Evolutionary conservation across 1,140 invertebrate species (phyloP), one percentile per base, ranked within the genome.

Genomic region (Aphelinus certus): DNA sequence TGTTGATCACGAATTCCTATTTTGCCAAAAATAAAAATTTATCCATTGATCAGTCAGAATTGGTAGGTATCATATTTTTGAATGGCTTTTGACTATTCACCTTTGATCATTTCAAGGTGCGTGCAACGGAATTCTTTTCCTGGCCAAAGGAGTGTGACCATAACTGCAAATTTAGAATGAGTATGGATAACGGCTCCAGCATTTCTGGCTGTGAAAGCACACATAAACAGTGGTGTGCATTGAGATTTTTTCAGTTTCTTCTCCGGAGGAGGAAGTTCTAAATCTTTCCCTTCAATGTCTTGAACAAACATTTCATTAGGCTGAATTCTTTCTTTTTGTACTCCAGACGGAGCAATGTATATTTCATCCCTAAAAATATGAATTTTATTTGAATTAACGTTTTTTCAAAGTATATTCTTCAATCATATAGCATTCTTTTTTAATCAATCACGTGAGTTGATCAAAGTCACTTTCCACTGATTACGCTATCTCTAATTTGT

Each of bases 61-160:
- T 26, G 26, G 26, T 26, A 26, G 26, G 26, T 26, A 26, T 26
- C 26, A 26, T 26, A 26, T 26, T 26, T 26, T 26, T 26, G 26
- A 26, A 26, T 26, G 26, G 26, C 26, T 26, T 26, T 75, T 60
- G n/a, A 49, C 67, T 10, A 53, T 75, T 53, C 63, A 79, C 94
- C 94, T 90, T 99, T 99, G 53, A 99, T 99, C 97, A 99, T 99
- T 90, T 99, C 98, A 83, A 97, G 92, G 85, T 99, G 94, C 1
- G 95, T 95, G 64, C 97, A 94, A 75, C 90, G 90, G 86, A 99
- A 97, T 85, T 96, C 96, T 77, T 92, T 93, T 1, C 93, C 95
- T 55, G 95, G 92, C 88, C 92, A 96, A 1, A 98, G 84, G 63
- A 99, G 88, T 0, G 97, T 98, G 7, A 93, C 95, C 88, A 98